phyloP scores from a whole-genome alignment of 2,888 invertebrate species.

The Odontocerum albicorne region DNA sequence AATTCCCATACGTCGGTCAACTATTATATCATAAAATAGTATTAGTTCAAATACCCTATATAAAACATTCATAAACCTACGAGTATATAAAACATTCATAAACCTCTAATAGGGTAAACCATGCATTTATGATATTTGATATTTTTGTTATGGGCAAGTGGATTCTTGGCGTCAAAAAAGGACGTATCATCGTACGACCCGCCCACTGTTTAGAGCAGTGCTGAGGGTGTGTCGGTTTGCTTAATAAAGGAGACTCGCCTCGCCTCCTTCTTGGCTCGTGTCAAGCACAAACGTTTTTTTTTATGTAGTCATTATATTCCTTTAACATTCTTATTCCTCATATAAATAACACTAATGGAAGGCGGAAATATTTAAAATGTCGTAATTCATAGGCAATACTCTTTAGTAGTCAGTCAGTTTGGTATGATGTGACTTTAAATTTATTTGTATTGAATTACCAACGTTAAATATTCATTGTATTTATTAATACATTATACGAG shows the following conservation, averaged over 20 bases:
- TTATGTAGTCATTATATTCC: too few species aligned
- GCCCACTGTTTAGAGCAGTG: slow-evolving; percentile 14
- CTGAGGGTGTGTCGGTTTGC: slow-evolving; percentile 6
- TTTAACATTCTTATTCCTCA: not conserved
- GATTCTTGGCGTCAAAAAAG: slow-evolving; percentile 11
- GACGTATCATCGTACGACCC: slow-evolving; percentile 11
- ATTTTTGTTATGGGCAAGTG: slow-evolving; percentile 5
- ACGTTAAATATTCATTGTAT: too few species aligned
- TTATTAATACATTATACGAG: too few species aligned
- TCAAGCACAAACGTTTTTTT: slow-evolving; percentile 10
- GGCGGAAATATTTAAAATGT: slow-evolving; percentile 2
- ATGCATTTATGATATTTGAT: too few species aligned
- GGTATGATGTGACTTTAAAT: too few species aligned
- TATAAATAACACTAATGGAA: not conserved
- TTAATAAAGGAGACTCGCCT: slow-evolving; percentile 14
- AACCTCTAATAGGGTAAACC: too few species aligned
- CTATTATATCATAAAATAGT: too few species aligned
- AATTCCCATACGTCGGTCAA: too few species aligned
- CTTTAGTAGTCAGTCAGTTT: slow-evolving; percentile 18
- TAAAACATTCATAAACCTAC: too few species aligned
- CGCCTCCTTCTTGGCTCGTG: slow-evolving; percentile 15
- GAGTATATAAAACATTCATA: too few species aligned
- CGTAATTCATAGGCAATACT: not conserved
- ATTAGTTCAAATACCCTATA: too few species aligned
- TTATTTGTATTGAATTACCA: too few species aligned